A percentile compares a stretch with the other conserved stretches of the same genome.
Conservation (phyloP, 2,113 vertebrate genomes). For the Bombycilla garrulus region DNA sequence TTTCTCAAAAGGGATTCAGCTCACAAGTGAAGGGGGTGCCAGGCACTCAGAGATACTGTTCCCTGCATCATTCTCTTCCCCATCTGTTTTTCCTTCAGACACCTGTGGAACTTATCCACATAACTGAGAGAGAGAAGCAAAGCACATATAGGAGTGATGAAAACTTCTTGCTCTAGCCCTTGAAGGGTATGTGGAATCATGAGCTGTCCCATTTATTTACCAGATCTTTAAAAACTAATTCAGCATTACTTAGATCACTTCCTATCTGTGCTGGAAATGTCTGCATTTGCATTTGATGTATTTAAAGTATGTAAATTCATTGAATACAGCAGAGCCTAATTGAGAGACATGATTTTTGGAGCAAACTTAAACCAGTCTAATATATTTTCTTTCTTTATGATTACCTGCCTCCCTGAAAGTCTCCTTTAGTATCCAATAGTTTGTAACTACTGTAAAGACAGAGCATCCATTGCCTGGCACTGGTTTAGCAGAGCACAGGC, state of each 20-base stretch:
- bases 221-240: neutral
- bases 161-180: neutral
- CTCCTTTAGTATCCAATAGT: neutral
- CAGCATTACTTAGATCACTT: neutral
- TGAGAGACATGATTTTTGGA: neutral
- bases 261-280: neutral
- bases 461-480: fast-evolving
- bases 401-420: neutral
- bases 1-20: neutral
- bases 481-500: neutral
- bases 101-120: neutral
- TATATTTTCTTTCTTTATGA: neutral
- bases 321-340: neutral
- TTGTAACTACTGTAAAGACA: neutral
- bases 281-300: neutral
- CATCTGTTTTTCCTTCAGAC: neutral
- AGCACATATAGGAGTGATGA: neutral
- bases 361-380: neutral
- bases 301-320: neutral
- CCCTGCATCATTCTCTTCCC: neutral
- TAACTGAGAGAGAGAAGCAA: neutral
- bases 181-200: neutral
- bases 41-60: neutral
- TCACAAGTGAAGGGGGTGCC: neutral
- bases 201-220: neutral